Evolutionary conservation across 2,888 invertebrate genomes (phyloP), one percentile per base, ranked within the genome.

Genomic region (Hedychridium roseum): DNA sequence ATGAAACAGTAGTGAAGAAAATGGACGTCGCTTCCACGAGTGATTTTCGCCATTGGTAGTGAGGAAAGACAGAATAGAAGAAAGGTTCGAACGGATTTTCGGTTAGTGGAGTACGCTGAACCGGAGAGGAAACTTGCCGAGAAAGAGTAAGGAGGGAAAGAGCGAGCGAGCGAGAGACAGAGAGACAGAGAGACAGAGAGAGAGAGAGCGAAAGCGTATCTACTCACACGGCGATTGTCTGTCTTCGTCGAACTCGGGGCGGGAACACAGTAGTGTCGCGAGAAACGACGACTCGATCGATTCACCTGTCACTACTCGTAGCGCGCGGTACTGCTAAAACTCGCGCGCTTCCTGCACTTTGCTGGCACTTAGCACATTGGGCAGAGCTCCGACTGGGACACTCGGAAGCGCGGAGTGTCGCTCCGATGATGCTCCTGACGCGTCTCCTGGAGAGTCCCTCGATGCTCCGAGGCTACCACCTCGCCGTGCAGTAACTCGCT

Each of bases 281-380:
- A n/a, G n/a, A n/a, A n/a, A n/a, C n/a, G 40, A 39, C 35, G 45
- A n/a, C 52, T 56, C 60, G 70, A 72, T 72, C 72, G 72, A 72
- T 72, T 71, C 72, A 72, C 72, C 72, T 72, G 72, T 72, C 72
- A 72, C 72, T 72, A 67, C 71, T 72, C 60, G 61, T 53, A 51
- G 54, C 57, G 51, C 56, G 36, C 60, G 50, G 45, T 38, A 60
- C 60, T 45, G 54, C 58, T 60, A 60, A 61, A 57, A 44, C 54
- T 53, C 43, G 50, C 35, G 50, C 41, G 49, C 48, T 43, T 16
- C 14, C 27, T n/a, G n/a, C n/a, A n/a, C n/a, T n/a, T n/a, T n/a
- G n/a, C n/a, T n/a, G n/a, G n/a, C n/a, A n/a, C n/a, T n/a, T n/a
- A n/a, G n/a, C n/a, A n/a, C 43, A 39, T 26, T 34, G 21, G 28